phyloP scores from a whole-genome alignment of 2,888 invertebrate species.

The Globia sparganii region DNA sequence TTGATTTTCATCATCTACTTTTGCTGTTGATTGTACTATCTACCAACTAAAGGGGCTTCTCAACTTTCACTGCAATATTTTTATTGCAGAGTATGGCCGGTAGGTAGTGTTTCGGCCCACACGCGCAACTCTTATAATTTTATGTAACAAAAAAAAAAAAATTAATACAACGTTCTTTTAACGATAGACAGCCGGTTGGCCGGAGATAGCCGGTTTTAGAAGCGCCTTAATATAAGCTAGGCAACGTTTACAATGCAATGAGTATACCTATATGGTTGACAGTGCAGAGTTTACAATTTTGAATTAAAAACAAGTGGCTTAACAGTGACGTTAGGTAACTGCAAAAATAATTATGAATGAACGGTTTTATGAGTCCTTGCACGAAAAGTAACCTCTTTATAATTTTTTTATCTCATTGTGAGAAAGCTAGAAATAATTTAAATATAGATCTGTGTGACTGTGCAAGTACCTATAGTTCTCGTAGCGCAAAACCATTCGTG shows the following conservation, averaged over 20 bases:
- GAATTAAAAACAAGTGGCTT: slow-evolving; percentile 61
- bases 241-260: slow-evolving; percentile 19
- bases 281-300: slow-evolving; percentile 18
- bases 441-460: not conserved
- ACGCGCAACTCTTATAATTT: not conserved
- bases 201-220: slow-evolving; percentile 12
- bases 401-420: not conserved
- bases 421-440: not conserved
- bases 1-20: no score
- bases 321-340: slow-evolving; percentile 53
- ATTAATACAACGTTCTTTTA: not conserved
- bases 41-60: slow-evolving; percentile 28
- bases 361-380: slow-evolving; percentile 27
- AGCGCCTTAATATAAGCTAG: slow-evolving; percentile 25
- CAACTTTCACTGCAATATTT: slow-evolving; percentile 1
- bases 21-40: no score
- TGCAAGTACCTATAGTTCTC: not conserved
- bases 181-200: not conserved
- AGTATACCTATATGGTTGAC: not conserved
- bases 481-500: not conserved
- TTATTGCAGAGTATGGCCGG: not conserved
- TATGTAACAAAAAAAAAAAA: not conserved
- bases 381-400: not conserved
- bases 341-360: slow-evolving; percentile 33
- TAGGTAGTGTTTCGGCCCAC: not conserved